Evolutionary conservation across 1,140 invertebrate species (phyloP).

Genomic region (Atta cephalotes): DNA sequence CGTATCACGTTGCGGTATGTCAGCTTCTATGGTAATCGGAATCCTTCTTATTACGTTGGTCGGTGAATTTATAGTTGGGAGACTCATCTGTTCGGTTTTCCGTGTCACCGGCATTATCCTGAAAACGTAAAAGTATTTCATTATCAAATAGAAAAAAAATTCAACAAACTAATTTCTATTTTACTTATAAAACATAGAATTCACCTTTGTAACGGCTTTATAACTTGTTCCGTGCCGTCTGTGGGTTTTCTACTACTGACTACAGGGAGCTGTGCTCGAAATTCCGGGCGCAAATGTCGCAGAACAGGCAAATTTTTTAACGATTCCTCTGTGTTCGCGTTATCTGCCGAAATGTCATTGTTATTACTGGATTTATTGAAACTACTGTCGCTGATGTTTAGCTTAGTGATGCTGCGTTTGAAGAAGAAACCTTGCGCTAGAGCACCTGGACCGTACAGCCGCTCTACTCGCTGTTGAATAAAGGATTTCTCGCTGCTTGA

Average conservation of each 20-base stretch:
- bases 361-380: conserved; percentile 84
- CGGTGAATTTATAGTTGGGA: conserved; percentile 27
- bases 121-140: background rate
- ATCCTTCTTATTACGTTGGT: conserved; percentile 42
- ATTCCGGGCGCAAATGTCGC: conserved; percentile 93
- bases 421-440: conserved; percentile 93
- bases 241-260: conserved; percentile 88
- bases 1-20: conserved; percentile 56
- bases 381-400: conserved; percentile 81
- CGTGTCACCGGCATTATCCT: conserved; percentile 65
- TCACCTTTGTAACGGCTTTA: conserved; percentile 83
- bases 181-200: background rate
- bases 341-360: conserved; percentile 82
- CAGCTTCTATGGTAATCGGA: conserved; percentile 37
- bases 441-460: conserved; percentile 94
- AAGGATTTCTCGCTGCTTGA: conserved; percentile 91
- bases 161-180: background rate
- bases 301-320: conserved; percentile 90
- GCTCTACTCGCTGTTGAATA: conserved; percentile 94
- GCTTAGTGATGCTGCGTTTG: conserved; percentile 82
- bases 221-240: conserved; percentile 83
- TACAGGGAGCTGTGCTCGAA: conserved; percentile 92
- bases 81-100: conserved; percentile 63
- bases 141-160: background rate
- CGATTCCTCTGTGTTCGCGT: conserved; percentile 82